Evolutionary conservation across 1,140 invertebrate species (phyloP).

Genomic region (Manduca sexta): DNA sequence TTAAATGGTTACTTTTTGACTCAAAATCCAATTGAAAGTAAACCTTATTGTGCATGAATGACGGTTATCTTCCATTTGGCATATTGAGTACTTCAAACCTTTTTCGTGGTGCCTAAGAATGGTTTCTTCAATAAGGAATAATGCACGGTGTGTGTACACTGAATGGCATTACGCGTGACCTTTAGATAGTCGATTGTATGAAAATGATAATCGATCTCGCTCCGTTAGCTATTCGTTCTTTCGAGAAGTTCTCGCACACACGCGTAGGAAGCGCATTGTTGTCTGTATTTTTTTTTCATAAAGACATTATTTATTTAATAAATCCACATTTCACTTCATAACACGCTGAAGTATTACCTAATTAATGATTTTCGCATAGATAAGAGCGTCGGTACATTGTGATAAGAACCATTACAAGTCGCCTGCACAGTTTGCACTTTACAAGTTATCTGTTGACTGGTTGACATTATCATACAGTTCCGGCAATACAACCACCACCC

Average conservation of each 20-base stretch:
- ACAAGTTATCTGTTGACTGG: too few relatives aligned
- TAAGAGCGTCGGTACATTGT: too few relatives aligned
- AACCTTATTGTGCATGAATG: constrained; percentile 12
- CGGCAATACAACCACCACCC: too few relatives aligned
- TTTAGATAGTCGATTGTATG: constrained; percentile 61
- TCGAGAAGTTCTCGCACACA: constrained; percentile 28
- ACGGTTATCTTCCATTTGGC: constrained; percentile 16
- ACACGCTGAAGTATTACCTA: background rate
- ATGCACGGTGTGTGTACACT: constrained; percentile 37
- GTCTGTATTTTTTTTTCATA: constrained; percentile 6
- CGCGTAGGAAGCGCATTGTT: constrained; percentile 24
- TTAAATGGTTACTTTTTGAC: constrained; percentile 42
- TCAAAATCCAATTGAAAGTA: constrained; percentile 11
- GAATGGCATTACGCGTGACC: constrained; percentile 67
- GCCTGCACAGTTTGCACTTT: too few relatives aligned
- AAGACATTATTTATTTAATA: background rate
- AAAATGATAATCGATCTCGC: constrained; percentile 63
- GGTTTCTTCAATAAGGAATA: constrained; percentile 58
- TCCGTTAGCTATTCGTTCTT: constrained; percentile 40
- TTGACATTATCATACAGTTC: too few relatives aligned
- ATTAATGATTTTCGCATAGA: too few relatives aligned
- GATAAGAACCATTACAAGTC: too few relatives aligned
- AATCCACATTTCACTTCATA: background rate
- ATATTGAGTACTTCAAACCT: constrained; percentile 17
- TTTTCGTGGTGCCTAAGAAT: constrained; percentile 35